Percentiles rank a stretch among this genome's conserved stretches.
phyloP scores from a whole-genome alignment of 2,888 invertebrate species.

The Anticlea derivata region DNA sequence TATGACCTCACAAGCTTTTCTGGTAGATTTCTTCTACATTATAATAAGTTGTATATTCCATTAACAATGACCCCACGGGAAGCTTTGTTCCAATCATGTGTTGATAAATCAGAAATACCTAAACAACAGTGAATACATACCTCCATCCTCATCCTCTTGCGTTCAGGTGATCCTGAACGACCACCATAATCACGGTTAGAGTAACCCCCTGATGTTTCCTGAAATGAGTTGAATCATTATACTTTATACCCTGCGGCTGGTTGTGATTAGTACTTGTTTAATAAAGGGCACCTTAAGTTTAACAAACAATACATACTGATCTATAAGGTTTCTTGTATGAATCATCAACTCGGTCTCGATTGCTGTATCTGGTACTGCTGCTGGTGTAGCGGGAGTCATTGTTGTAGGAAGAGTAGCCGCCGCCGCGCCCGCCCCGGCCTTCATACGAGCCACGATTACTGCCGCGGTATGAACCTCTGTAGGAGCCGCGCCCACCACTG shows the following conservation, averaged over 20 bases:
- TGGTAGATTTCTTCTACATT: conserved; percentile 18
- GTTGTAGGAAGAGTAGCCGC: conserved; percentile 70
- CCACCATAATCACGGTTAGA: conserved; percentile 81
- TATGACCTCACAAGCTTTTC: conserved; percentile 14
- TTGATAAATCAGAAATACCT: conserved; percentile 6
- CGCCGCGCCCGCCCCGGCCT: conserved; percentile 69
- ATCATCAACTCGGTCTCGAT: conserved; percentile 73
- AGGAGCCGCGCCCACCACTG: conserved; percentile 61
- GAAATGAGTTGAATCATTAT: conserved; percentile 28
- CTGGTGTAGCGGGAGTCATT: conserved; percentile 71
- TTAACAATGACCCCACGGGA: conserved; percentile 8
- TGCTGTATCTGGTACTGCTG: conserved; percentile 64
- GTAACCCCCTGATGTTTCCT: conserved; percentile 78
- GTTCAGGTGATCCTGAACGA: conserved; percentile 85
- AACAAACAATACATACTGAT: conserved; percentile 60
- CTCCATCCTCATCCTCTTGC: conserved; percentile 86
- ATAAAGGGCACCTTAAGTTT: no score
- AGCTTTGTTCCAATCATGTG: conserved; percentile 15
- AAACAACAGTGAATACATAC: conserved; percentile 59
- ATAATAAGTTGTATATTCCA: conserved; percentile 5
- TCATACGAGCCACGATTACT: conserved; percentile 69
- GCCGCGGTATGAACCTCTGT: conserved; percentile 72
- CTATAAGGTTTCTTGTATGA: conserved; percentile 77
- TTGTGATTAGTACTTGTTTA: no score
- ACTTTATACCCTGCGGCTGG: no score